These are phyloP conservation scores for Actias luna DNA, from an alignment of 2,888 invertebrate species.

Conservation along the genomic window DNA sequence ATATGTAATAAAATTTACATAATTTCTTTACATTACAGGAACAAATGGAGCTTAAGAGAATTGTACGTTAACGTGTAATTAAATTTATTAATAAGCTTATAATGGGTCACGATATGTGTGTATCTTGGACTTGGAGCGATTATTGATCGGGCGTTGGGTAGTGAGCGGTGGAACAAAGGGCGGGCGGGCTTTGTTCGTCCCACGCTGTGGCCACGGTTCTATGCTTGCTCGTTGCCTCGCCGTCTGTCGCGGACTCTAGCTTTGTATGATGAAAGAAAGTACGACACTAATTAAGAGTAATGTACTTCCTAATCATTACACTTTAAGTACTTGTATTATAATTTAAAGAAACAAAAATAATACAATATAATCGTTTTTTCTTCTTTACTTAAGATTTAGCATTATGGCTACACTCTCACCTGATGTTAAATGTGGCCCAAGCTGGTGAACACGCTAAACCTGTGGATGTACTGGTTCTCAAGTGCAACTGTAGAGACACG, in stretches of 20 bases:
- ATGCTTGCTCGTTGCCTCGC: slow-evolving; percentile 5
- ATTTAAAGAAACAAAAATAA: background rate
- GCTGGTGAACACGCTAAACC: no score
- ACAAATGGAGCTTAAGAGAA: background rate
- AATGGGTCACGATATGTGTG: slow-evolving; percentile 32
- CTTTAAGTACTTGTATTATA: no score
- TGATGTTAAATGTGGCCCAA: no score
- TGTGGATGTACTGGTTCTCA: no score
- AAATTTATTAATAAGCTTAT: slow-evolving; percentile 29
- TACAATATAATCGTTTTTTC: background rate
- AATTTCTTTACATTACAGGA: no score
- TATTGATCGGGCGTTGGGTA: slow-evolving; percentile 54
- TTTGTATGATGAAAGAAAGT: slow-evolving; percentile 5
- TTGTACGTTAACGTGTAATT: slow-evolving; percentile 16
- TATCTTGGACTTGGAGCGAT: slow-evolving; percentile 37
- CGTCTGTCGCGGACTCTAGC: slow-evolving; percentile 20
- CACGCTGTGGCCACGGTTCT: slow-evolving; percentile 25
- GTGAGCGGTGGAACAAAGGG: slow-evolving; percentile 53
- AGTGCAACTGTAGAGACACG: no score
- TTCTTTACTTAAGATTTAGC: no score
- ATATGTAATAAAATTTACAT: no score
- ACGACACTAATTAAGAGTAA: background rate
- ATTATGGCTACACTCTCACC: no score
- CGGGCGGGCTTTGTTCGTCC: slow-evolving; percentile 33
- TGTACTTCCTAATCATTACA: background rate